Conservation (phyloP, 2,113 vertebrate species). For the Microtus montanus region DNA sequence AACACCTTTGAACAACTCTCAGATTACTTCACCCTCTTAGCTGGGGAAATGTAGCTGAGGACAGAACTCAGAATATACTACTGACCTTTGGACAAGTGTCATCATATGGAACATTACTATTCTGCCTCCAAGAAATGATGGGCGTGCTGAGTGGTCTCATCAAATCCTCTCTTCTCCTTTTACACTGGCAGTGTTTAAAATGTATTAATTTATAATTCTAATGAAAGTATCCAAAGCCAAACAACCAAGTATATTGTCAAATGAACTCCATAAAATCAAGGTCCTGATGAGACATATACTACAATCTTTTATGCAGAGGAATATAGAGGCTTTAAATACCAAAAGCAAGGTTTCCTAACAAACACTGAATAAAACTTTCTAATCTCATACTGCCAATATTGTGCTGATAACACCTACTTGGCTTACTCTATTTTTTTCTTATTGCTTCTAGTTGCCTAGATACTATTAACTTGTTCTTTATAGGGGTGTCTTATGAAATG, state of each 20-base stretch:
- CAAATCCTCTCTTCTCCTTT: not conserved
- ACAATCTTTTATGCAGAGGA: not conserved
- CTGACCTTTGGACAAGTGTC: not conserved
- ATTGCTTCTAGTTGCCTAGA: conserved; percentile 48
- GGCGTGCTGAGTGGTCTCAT: not conserved
- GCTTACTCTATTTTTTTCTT: conserved; percentile 1
- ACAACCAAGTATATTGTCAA: not conserved
- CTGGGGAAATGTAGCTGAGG: not conserved
- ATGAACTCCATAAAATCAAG: not conserved
- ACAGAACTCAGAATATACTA: not conserved
- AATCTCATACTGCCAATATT: conserved; percentile 40
- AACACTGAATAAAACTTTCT: not conserved
- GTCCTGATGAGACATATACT: not conserved
- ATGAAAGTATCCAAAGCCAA: not conserved
- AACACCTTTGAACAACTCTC: not conserved
- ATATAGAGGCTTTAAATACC: not conserved
- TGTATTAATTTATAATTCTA: conserved; percentile 12
- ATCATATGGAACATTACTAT: not conserved
- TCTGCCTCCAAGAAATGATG: not conserved
- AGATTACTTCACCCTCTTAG: not conserved
- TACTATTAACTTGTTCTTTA: conserved; percentile 2
- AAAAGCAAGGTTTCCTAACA: conserved; percentile 33
- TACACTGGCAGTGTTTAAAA: not conserved
- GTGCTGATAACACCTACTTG: not conserved
- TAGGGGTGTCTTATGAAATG: not conserved